Evolutionary conservation across 2,888 invertebrate species (phyloP).

Genomic region (Eupithecia subumbrata): DNA sequence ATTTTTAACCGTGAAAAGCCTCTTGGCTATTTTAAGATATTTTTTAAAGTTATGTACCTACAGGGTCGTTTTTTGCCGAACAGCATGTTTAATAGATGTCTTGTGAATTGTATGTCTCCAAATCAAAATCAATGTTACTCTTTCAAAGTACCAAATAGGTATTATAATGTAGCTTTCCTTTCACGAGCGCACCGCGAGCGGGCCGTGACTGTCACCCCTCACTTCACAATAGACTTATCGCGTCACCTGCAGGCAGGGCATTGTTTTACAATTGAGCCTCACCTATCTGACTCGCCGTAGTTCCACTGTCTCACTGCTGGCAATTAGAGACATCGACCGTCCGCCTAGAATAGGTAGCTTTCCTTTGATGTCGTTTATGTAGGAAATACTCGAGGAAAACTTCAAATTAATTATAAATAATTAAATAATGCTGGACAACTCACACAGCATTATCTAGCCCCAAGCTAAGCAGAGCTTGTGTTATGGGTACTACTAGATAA

Average conservation of each 20-base stretch:
- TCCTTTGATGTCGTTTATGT: background rate
- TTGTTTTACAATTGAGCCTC: constrained; percentile 26
- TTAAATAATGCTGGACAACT: too few relatives aligned
- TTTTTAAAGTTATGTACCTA: too few relatives aligned
- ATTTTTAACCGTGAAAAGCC: too few relatives aligned
- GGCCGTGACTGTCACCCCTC: constrained; percentile 20
- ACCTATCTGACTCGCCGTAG: background rate
- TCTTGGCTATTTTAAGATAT: too few relatives aligned
- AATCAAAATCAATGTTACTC: background rate
- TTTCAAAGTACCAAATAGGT: background rate
- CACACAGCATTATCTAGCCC: too few relatives aligned
- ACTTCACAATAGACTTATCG: constrained; percentile 31
- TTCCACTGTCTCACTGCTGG: background rate
- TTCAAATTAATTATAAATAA: too few relatives aligned
- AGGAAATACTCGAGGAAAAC: too few relatives aligned
- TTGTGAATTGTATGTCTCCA: background rate
- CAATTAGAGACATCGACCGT: background rate
- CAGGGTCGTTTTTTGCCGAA: too few relatives aligned
- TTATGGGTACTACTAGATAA: too few relatives aligned
- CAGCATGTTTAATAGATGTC: too few relatives aligned
- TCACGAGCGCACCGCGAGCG: too few relatives aligned
- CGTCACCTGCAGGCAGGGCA: constrained; percentile 26
- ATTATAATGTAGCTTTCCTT: background rate
- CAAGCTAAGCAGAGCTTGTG: too few relatives aligned
- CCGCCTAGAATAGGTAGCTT: background rate